phyloP scores from a whole-genome alignment of 2,113 vertebrate genomes.

The Anoplopoma fimbria region DNA sequence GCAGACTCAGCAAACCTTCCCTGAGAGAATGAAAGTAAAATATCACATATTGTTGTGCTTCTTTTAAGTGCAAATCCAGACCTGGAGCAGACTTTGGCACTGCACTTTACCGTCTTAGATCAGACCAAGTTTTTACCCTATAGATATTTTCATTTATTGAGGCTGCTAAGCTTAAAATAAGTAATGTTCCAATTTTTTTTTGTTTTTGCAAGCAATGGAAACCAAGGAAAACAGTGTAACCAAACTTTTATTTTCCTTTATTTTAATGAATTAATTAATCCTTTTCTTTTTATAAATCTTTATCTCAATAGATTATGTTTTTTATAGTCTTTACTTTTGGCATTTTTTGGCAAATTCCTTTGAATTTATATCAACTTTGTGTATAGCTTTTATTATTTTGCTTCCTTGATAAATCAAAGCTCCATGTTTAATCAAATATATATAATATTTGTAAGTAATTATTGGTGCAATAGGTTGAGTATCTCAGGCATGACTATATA shows the following conservation, averaged over 20 bases:
- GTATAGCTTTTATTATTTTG: not conserved
- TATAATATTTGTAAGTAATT: not conserved
- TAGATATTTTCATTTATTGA: not conserved
- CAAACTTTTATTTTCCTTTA: not conserved
- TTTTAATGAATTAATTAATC: not conserved
- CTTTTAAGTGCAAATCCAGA: conserved; percentile 1
- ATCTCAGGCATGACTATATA: not conserved
- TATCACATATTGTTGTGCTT: conserved; percentile 5
- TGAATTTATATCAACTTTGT: not conserved
- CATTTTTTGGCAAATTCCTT: not conserved
- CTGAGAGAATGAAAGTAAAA: no score
- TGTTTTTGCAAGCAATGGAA: not conserved
- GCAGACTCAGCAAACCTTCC: conserved; percentile 30
- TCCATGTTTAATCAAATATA: not conserved
- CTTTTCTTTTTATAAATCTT: not conserved
- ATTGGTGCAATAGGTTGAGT: not conserved
- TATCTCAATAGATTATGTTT: not conserved
- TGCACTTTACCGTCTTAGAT: not conserved
- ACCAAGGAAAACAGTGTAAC: not conserved
- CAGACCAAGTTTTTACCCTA: not conserved
- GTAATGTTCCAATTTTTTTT: not conserved
- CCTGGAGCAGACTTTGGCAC: not conserved
- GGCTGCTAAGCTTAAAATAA: not conserved
- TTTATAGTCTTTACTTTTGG: not conserved
- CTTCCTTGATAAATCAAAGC: not conserved